Percentiles rank a stretch among this genome's conserved stretches.
Evolutionary conservation across 2,888 invertebrate species (phyloP).

Genomic region (Melinaea marsaeus): DNA sequence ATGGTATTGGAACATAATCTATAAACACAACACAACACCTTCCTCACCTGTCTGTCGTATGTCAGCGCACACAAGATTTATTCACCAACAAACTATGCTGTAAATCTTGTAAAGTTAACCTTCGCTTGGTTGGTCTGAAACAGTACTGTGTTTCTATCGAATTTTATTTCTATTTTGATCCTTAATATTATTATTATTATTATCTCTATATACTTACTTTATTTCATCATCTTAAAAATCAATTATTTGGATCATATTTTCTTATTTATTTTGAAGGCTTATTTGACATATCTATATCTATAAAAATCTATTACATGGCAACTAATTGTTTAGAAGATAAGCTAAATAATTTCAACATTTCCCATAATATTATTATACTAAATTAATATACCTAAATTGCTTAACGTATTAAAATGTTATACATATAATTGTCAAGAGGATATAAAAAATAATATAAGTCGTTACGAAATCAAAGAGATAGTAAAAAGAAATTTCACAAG

Average conservation of each 20-base stretch:
- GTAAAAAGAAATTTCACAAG: not conserved
- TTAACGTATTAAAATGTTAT: not conserved
- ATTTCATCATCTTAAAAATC: too few relatives aligned
- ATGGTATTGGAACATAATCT: not conserved
- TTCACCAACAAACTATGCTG: constrained; percentile 4
- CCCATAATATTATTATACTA: not conserved
- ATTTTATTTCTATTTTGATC: not conserved
- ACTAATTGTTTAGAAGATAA: too few relatives aligned
- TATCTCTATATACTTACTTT: not conserved
- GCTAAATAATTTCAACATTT: too few relatives aligned
- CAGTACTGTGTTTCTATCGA: not conserved
- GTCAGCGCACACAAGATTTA: constrained; percentile 2
- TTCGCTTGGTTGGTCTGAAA: not conserved
- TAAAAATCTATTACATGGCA: too few relatives aligned
- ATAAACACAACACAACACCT: not conserved
- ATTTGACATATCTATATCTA: too few relatives aligned
- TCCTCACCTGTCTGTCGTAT: constrained; percentile 3
- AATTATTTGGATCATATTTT: too few relatives aligned
- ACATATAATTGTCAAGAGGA: not conserved
- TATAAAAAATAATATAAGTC: not conserved
- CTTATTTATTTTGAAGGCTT: too few relatives aligned
- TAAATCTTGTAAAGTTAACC: constrained; percentile 5
- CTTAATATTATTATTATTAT: not conserved
- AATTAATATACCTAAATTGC: not conserved
- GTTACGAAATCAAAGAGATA: not conserved